phyloP scores from a whole-genome alignment of 2,888 invertebrate genomes.

The Iselma pallidipennis region DNA sequence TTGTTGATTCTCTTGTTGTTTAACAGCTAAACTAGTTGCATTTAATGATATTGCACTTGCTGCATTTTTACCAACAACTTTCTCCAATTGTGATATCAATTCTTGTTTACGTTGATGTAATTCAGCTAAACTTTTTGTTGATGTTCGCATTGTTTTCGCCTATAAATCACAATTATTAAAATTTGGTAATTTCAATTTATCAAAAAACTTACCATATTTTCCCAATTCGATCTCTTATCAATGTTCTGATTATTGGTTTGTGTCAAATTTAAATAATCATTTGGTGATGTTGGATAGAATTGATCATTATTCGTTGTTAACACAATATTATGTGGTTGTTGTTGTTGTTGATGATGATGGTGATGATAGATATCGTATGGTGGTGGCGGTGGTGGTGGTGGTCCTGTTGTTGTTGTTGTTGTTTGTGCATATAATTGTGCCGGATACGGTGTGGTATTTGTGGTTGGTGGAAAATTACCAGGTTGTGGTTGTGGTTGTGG shows the following conservation, averaged over 20 bases:
- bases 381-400: not conserved
- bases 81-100: constrained; percentile 64
- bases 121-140: constrained; percentile 61
- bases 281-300: constrained; percentile 48
- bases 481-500: constrained; percentile 32
- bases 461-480: constrained; percentile 25
- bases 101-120: constrained; percentile 66
- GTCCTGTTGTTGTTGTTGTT: not conserved
- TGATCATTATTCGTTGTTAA: constrained; percentile 45
- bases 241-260: constrained; percentile 39
- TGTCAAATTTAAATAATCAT: constrained; percentile 44
- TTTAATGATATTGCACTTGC: constrained; percentile 53
- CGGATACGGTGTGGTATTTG: constrained; percentile 36
- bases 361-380: constrained; percentile 36
- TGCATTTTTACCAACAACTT: constrained; percentile 60
- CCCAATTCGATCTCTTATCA: constrained; percentile 29
- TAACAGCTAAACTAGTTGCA: constrained; percentile 49
- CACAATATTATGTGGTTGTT: constrained; percentile 35
- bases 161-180: constrained; percentile 42
- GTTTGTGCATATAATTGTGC: constrained; percentile 45
- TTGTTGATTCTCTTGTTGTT: constrained; percentile 20
- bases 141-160: constrained; percentile 40
- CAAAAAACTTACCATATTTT: constrained; percentile 16
- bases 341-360: constrained; percentile 28
- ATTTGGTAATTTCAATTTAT: constrained; percentile 2